Evolutionary conservation across 2,797 vertebrate genomes (phyloP).

Genomic region (Thamnophis elegans): DNA sequence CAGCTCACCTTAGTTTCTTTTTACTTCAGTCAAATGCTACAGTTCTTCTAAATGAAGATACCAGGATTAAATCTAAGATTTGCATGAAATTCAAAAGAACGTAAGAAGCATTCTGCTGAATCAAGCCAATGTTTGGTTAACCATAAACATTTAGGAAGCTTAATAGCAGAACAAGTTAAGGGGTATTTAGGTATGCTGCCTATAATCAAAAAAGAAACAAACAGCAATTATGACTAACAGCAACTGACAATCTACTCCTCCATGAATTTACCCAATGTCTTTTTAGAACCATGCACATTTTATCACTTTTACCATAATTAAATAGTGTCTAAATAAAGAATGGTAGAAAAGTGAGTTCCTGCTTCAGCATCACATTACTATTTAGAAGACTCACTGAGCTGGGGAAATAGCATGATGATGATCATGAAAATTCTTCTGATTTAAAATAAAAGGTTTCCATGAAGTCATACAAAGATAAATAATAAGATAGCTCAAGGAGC

Average conservation of each 20-base stretch:
- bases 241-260: not conserved
- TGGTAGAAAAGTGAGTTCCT: not conserved
- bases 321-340: not conserved
- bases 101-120: not conserved
- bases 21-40: not conserved
- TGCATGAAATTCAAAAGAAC: not conserved
- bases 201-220: not conserved
- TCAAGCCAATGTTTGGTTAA: not conserved
- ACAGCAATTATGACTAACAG: not conserved
- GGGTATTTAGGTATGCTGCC: not conserved
- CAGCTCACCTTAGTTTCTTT: not conserved
- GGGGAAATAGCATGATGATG: not conserved
- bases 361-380: not conserved
- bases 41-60: not conserved
- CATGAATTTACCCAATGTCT: not conserved
- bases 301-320: not conserved
- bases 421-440: not conserved
- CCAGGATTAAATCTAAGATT: not conserved
- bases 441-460: not conserved
- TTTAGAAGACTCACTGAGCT: not conserved
- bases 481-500: not conserved
- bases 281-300: not conserved
- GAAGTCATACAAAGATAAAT: not conserved
- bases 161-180: not conserved
- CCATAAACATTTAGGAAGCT: not conserved